Evolutionary conservation across 2,888 invertebrate species (phyloP), one percentile per base, ranked within the genome.

Genomic region (Cephus pygmeus): DNA sequence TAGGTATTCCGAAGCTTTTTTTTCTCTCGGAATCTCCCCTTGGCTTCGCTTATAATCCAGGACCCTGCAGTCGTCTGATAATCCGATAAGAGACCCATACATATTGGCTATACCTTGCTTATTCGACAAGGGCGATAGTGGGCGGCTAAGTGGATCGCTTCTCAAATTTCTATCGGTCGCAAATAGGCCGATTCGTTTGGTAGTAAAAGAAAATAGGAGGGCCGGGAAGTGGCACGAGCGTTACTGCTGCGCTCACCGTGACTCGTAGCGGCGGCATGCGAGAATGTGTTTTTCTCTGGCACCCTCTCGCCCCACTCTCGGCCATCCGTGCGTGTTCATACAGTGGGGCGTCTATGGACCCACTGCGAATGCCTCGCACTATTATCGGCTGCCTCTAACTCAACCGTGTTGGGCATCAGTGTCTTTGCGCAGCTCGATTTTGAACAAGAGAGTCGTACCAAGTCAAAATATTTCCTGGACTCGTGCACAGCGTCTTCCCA

Each of bases 301-400:
- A 78, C 33, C 33, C 71, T 34, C 71, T 71, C 71, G 2, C 31
- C 40, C 68, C 34, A 15, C 71, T 76, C 75, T 71, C 73, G 34
- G 36, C 33, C 78, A 56, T 56, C 23, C 71, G 9, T 34, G 31
- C 71, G 33, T 34, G 31, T 71, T 23, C 71, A 11, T 34, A 34
- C 71, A 34, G 71, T 31, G 71, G 71, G 33, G 12, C 31, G 71
- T 71, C 71, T 71, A 31, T 9, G 23, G 56, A 56, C 31, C 71
- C 71, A 34, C 71, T 15, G 79, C 81, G 75, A 81, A 81, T 78
- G 76, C 81, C 78, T 77, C 34, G 80, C 76, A 81, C 81, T 81
- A 81, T 81, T 81, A 81, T 81, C 78, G 81, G 79, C 78, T 69
- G 71, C 76, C 68, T 69, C 77, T 76, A 69, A 33, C 35, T 76